These are phyloP conservation scores for Tinamus major DNA, from an alignment of 2,797 vertebrate genomes.

Conservation along the genomic window DNA sequence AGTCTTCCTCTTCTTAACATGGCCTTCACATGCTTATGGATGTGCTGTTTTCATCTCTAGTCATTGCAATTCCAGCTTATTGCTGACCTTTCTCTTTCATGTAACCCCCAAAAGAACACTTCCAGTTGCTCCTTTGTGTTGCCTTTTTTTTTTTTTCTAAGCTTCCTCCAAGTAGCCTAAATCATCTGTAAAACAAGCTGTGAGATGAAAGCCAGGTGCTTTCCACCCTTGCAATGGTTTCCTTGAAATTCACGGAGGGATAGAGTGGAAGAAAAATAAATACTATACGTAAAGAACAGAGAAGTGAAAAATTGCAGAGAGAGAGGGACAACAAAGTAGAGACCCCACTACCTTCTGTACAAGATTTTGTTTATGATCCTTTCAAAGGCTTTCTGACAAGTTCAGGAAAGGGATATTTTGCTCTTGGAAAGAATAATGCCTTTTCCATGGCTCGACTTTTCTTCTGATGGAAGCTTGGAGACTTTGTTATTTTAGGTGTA, in stretches of 20 bases:
- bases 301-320: background rate
- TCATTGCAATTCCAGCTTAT: fast-evolving
- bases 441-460: background rate
- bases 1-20: background rate
- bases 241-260: background rate
- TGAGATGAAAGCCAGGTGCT: background rate
- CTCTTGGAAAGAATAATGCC: background rate
- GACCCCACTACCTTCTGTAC: background rate
- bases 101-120: fast-evolving
- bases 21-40: background rate
- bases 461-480: background rate
- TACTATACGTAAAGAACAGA: background rate
- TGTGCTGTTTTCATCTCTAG: background rate
- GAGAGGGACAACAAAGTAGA: background rate
- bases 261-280: background rate
- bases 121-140: background rate
- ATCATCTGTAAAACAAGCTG: background rate
- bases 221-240: background rate
- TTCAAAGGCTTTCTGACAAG: background rate
- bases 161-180: background rate
- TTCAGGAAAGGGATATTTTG: background rate
- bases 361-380: background rate
- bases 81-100: background rate
- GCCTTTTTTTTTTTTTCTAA: background rate
- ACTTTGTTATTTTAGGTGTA: constrained; percentile 50